These are phyloP conservation scores for Ataeniobius toweri DNA, from an alignment of 2,797 vertebrate genomes.

Conservation along the genomic window DNA sequence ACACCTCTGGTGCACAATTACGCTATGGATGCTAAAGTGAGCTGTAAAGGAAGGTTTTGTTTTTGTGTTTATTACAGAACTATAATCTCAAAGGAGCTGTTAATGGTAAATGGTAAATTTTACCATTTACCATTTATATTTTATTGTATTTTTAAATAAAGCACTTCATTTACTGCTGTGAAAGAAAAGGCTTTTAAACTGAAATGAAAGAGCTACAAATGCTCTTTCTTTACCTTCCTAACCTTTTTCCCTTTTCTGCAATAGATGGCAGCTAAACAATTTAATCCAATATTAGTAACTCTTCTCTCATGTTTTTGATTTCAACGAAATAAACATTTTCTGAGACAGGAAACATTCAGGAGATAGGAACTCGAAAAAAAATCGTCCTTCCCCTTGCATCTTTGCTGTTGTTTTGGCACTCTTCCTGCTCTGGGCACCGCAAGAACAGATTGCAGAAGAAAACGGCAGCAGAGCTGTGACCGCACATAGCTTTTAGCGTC, in stretches of 20 bases:
- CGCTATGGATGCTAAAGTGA: neutral
- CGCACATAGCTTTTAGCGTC: conserved; percentile 32
- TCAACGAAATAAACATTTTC: too few species aligned
- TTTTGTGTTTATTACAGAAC: neutral
- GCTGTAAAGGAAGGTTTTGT: neutral
- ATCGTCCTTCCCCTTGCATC: neutral
- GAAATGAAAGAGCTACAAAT: neutral
- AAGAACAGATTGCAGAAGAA: conserved; percentile 34
- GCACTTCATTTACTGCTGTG: neutral
- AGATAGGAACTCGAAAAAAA: neutral
- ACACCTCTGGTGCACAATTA: neutral
- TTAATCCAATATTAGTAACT: too few species aligned
- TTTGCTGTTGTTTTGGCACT: conserved; percentile 14
- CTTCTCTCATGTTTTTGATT: neutral
- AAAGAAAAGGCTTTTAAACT: neutral
- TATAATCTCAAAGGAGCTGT: neutral
- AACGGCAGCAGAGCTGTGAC: conserved; percentile 28
- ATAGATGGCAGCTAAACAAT: neutral
- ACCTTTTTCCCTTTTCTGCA: neutral
- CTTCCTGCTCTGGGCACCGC: conserved; percentile 8
- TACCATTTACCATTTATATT: neutral
- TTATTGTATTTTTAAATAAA: neutral
- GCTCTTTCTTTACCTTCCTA: neutral
- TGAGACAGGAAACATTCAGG: neutral
- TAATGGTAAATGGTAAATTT: neutral